Evolutionary conservation across 2,113 vertebrate genomes (phyloP).

Genomic region (Microcebus jonahi): DNA sequence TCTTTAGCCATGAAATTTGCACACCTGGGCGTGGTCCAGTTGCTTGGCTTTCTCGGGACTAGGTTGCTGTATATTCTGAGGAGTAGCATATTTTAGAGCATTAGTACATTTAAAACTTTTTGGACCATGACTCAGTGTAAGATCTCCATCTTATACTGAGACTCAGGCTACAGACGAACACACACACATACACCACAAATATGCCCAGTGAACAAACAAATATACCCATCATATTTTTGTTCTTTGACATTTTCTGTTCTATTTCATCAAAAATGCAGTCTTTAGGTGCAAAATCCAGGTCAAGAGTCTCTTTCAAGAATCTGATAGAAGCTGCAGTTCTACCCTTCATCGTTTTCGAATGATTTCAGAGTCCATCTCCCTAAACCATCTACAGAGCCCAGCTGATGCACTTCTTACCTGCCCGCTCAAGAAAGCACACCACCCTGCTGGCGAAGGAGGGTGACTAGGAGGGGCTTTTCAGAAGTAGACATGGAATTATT

Average conservation of each 20-base stretch:
- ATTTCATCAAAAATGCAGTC: neutral
- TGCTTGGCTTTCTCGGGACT: neutral
- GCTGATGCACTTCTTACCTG: neutral
- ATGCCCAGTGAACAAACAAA: neutral
- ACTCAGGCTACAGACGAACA: neutral
- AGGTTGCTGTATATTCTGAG: neutral
- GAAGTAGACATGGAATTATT: neutral
- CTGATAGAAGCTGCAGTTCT: neutral
- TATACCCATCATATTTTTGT: neutral
- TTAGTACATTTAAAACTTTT: neutral
- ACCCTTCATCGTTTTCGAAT: neutral
- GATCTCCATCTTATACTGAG: neutral
- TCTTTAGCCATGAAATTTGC: neutral
- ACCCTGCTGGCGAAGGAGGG: rapidly evolving
- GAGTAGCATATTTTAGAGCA: neutral
- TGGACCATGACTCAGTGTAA: neutral
- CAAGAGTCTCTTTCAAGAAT: neutral
- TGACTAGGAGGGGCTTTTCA: neutral
- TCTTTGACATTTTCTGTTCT: neutral
- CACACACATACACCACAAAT: neutral
- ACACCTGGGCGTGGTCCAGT: neutral
- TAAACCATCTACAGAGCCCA: neutral
- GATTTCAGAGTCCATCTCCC: neutral
- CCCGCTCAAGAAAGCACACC: neutral
- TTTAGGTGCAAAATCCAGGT: neutral